These are phyloP conservation scores for Sceliomorpha sp. DNA, from an alignment of 2,888 invertebrate genomes.

Conservation along the genomic window DNA sequence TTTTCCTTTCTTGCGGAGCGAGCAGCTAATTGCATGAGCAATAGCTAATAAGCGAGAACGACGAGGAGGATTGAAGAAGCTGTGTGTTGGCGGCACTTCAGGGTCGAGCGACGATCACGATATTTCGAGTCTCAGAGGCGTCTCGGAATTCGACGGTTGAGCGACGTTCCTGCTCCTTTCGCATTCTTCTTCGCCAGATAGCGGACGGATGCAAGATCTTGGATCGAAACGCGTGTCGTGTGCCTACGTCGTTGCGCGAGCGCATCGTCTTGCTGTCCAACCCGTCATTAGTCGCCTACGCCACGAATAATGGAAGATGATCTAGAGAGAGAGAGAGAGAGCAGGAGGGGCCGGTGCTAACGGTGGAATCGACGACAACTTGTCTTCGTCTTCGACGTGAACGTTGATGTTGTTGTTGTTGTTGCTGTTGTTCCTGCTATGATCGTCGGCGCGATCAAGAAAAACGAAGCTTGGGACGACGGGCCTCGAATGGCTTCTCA, in stretches of 20 bases:
- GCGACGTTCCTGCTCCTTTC: conserved; percentile 49
- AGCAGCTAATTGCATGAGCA: conserved; percentile 30
- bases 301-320: conserved; percentile 36
- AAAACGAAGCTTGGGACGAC: conserved; percentile 44
- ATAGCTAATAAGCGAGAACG: conserved; percentile 3
- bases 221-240: conserved; percentile 57
- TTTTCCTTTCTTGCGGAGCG: conserved; percentile 29
- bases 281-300: conserved; percentile 76
- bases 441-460: no score
- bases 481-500: conserved; percentile 47
- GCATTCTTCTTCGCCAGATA: conserved; percentile 36
- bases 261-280: conserved; percentile 65
- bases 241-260: conserved; percentile 41
- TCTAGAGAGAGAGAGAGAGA: no score
- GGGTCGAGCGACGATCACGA: conserved; percentile 63
- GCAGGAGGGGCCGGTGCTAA: no score
- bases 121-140: conserved; percentile 60
- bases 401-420: conserved; percentile 39
- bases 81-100: conserved; percentile 60
- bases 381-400: conserved; percentile 2
- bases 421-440: no score
- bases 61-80: conserved; percentile 25
- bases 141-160: conserved; percentile 55
- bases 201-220: conserved; percentile 40
- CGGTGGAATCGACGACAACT: conserved; percentile 39